Evolutionary conservation across 2,113 vertebrate genomes (phyloP), one percentile per base, ranked within the genome.

Genomic region (Corythornis vintsioides): DNA sequence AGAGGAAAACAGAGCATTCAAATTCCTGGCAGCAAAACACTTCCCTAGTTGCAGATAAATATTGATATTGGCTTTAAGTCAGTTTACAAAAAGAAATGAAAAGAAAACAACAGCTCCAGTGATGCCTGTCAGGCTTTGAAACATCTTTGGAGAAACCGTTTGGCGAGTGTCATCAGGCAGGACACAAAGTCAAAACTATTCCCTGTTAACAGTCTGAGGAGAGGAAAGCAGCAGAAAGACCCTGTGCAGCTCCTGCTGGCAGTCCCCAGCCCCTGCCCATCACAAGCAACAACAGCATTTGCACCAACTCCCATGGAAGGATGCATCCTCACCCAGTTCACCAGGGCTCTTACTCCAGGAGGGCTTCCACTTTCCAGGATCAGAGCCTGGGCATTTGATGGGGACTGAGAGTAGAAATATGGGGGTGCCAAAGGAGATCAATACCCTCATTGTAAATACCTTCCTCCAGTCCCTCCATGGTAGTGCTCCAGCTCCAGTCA

Each of bases 31-130:
- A 95, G 87, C 61, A 85, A 73, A 93, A n/a, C 53, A 69, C 87
- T 96, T 96, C 90, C 93, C 91, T 89, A 20, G 24, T 83, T 96
- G 75, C 91, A 96, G 82, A 96, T 92, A 97, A 97, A 97, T 97
- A 96, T 97, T 97, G 85, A 96, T 95, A 92, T 71, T 97, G 96
- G 94, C 95, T 90, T 95, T 78, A 83, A 95, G 74, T 92, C 90
- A 93, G 93, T 92, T 96, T 96, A 96, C 86, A 92, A 78, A 92
- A 89, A 77, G 64, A 89, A 91, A 92, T 95, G 17, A 81, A 94
- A 92, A 90, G 89, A 77, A 90, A 94, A 95, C 59, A 94, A 66
- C 83, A 92, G 74, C 82, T 91, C 72, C 92, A 71, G 76, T 91
- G 78, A 90, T 82, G 92, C 70, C 64, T 92, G 70, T 75, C 28